Evolutionary conservation across 2,888 invertebrate genomes (phyloP), one percentile per base, ranked within the genome.

Genomic region (Lasioglossum zephyrum): DNA sequence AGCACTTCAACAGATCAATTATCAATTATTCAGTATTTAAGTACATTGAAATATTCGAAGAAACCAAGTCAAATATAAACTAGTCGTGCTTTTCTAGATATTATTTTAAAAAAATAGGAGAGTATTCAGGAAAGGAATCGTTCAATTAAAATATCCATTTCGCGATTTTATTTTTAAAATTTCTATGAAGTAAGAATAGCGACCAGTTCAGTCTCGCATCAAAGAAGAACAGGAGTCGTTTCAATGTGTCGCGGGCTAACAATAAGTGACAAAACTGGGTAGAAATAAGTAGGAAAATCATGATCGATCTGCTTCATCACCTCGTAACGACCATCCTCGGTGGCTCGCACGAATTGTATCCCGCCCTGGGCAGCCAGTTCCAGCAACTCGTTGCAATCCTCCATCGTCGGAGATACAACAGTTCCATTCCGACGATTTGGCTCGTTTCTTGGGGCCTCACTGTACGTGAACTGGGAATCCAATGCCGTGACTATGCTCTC

Each of bases 251-350:
- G 36, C 18, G 6, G 69, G 9, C 36, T 8, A 39, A 39, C 39
- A 39, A 39, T 39, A 39, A 39, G 36, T 3, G 36, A n/a, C 73
- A 11, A 49, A 22, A n/a, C 4, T 1, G 36, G 11, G 1, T 16
- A 8, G 18, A 36, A 26, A 66, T 60, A 66, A 53, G 49, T 44
- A 41, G 16, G 16, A 36, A 69, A 44, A 69, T 70, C 22, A 36
- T 18, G 41, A 77, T 53, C 53, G 18, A 69, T 36, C 44, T 9
- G 6, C 69, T 81, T 74, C 92, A 94, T 94, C 73, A 95, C 95
- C 87, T 95, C 95, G 89, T 95, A 95, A 87, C 94, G 94, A 79
- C 95, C 95, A 87, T 95, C 95, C 73, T 95, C 95, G 18, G 95
- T 94, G 18, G 95, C 95, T 4, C 95, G 93, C 49, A 95, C 95